Evolutionary conservation across 1,140 invertebrate genomes (phyloP), one percentile per base, ranked within the genome.

Genomic region (Conus ventricosus): DNA sequence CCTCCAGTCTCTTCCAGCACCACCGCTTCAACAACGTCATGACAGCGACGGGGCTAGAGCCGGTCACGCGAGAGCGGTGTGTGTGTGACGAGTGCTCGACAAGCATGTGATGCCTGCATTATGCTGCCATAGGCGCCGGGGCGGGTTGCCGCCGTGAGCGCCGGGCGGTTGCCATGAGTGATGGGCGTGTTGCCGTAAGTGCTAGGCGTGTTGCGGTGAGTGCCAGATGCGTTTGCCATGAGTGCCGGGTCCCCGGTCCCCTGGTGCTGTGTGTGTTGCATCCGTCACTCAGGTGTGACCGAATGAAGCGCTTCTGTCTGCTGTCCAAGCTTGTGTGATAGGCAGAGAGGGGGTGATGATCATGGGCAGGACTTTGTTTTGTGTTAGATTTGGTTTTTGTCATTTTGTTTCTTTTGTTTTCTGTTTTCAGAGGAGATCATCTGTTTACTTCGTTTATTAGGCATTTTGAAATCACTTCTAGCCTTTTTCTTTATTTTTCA

Each of bases 311-410:
- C 39, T 82, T 82, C 39, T 27, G 51, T 80, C 25, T 82, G 80
- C 80, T 82, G 39, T 51, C 80, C 17, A 82, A 53, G 80, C 39
- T 39, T 27, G 15, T 82, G 54, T 82, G 39, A 82, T 55, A 82
- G 80, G 10, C 80, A 55, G 54, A 53, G 23, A 27, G 54, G n/a
- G 78, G 13, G 39, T 39, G 39, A 39, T 39, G 0, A 3, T 39
- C 39, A 39, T 39, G 39, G 39, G 39, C 39, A 39, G 39, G 39
- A 39, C 39, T 39, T 39, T 39, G 39, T 39, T 39, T 39, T 39
- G 39, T 39, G 39, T 39, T 39, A 39, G 39, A 39, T 39, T 39
- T 39, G 39, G 39, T 39, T 39, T 39, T 3, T 39, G 39, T 39
- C 39, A 39, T 39, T 39, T 39, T 39, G 39, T 39, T 39, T 39